phyloP scores from a whole-genome alignment of 2,797 vertebrate genomes.

The Dryobates pubescens region DNA sequence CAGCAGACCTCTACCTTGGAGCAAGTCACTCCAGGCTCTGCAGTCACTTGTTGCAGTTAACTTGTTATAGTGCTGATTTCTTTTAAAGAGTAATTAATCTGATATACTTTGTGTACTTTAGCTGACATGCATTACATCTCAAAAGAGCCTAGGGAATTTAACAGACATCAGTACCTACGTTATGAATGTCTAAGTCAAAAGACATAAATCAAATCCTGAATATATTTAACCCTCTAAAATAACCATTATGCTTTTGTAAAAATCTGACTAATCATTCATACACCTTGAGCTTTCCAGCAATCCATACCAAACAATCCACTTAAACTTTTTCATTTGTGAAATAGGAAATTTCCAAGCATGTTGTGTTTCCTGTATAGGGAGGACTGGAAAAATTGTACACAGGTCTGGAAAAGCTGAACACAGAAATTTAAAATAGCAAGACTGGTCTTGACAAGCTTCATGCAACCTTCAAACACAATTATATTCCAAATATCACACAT shows the following conservation, averaged over 20 bases:
- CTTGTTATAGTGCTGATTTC: background rate
- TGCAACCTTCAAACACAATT: background rate
- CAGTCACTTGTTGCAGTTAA: background rate
- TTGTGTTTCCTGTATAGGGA: background rate
- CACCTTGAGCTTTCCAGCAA: fast-evolving
- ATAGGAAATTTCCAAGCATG: background rate
- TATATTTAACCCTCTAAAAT: background rate
- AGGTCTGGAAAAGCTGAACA: background rate
- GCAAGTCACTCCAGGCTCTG: background rate
- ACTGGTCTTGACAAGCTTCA: background rate
- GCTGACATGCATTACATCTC: background rate
- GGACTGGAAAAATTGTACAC: background rate
- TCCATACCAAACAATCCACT: fast-evolving
- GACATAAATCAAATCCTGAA: conserved; percentile 2
- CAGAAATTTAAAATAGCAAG: background rate
- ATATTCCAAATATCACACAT: background rate
- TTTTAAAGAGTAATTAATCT: conserved; percentile 36
- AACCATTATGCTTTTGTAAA: background rate
- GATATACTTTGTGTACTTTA: conserved; percentile 16
- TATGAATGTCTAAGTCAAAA: background rate
- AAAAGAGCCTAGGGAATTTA: background rate
- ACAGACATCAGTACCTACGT: background rate
- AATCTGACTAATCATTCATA: background rate
- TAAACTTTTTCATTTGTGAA: background rate
- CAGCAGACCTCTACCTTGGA: background rate